Evolutionary conservation across 2,113 vertebrate genomes (phyloP), one percentile per base, ranked within the genome.

Genomic region (Syngnathus floridae): DNA sequence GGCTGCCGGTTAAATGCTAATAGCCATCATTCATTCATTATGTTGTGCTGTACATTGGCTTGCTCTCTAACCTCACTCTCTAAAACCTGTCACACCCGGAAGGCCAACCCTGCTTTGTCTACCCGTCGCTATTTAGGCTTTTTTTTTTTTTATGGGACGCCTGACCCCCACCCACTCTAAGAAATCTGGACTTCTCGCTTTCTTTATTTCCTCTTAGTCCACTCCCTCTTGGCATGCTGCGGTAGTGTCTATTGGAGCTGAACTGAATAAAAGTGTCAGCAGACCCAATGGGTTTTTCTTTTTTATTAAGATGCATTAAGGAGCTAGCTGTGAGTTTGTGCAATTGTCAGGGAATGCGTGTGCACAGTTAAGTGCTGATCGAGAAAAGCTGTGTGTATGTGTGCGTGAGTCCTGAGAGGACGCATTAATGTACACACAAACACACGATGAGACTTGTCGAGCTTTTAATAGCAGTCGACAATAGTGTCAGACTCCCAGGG

Each of bases 241-340:
- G 65, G 70, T 75, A 82, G 58, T 79, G 80, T 76, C 75, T 83
- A 79, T 83, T 85, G 78, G 85, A 86, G 83, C 81, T 77, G 81
- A 82, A 84, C 62, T 87, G 82, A 85, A 85, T 82, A 71, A 69
- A 79, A 84, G 84, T 87, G 82, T 88, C 81, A 81, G 81, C 5
- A 43, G 57, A 48, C 70, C 81, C 72, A 70, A 43, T 82, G 74
- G 75, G 68, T 72, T 81, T 59, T 59, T 59, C 41, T 62, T 73
- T 70, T 74, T 78, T 76, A 85, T 85, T 81, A 78, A 82, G 80
- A 84, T 82, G 82, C 84, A 82, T 82, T 82, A 82, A 81, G 66
- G 65, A 81, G 73, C 61, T 79, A 71, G 69, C 35, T 16, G 66
- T 58, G 60, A 73, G 66, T 66, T 72, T 72, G 69, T 71, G 60